phyloP scores from a whole-genome alignment of 2,797 vertebrate genomes.

The Onychomys arenicola region DNA sequence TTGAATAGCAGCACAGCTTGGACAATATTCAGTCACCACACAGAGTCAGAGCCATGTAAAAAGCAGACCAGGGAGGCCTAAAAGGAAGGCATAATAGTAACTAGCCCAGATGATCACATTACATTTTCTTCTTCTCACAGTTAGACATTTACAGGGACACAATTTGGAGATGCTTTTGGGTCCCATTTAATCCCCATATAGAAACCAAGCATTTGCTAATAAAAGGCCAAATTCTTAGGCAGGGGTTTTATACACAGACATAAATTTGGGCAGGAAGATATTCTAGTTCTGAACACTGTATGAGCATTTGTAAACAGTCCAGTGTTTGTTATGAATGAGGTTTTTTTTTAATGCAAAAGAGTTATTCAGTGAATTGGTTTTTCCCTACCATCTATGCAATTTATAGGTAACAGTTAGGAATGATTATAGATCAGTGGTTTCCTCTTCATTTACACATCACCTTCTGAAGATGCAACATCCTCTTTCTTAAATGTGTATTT shows the following conservation, averaged over 20 bases:
- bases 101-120: conserved; percentile 76
- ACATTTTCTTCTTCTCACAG: conserved; percentile 77
- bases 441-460: conserved; percentile 3
- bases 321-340: not conserved
- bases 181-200: conserved; percentile 67
- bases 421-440: conserved; percentile 28
- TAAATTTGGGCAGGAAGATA: conserved; percentile 68
- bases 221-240: conserved; percentile 39
- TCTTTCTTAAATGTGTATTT: conserved; percentile 38
- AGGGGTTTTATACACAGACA: conserved; percentile 62
- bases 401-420: conserved; percentile 44
- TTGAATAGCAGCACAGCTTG: conserved; percentile 64
- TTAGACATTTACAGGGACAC: conserved; percentile 72
- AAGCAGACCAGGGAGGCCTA: conserved; percentile 65
- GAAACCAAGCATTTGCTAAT: conserved; percentile 71
- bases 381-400: not conserved
- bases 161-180: conserved; percentile 65
- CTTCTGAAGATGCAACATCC: conserved; percentile 49
- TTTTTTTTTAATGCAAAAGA: not conserved
- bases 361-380: not conserved
- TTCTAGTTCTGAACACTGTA: conserved; percentile 60
- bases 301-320: conserved; percentile 48
- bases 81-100: conserved; percentile 68
- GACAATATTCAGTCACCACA: conserved; percentile 64
- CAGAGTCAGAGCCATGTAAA: conserved; percentile 60